Base-by-base conservation (phyloP, 1,140 invertebrate genomes). In the Anastrepha ludens region DNA sequence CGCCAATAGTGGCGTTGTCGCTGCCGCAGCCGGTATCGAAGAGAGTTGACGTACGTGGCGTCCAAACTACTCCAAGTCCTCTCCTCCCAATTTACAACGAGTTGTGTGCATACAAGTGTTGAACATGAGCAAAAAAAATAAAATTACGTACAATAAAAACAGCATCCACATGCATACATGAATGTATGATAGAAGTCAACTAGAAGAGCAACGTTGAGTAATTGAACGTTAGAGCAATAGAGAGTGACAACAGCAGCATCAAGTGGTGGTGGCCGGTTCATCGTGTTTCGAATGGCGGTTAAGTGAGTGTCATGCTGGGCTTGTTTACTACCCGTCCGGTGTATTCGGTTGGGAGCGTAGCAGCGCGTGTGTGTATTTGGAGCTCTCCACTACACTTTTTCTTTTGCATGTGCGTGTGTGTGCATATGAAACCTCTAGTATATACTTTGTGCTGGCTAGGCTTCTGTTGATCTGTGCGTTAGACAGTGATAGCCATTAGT, bases 401-500 rank as follows among this genome's bases (percentile, higher is more conserved):
- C 7, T 9, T 67, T 11, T 39, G 29, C 29, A 67, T 9, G 20
- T 29, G 29, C 29, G 11, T 67, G 8, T 67, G 17, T 13, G n/a
- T 67, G n/a, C 20, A 5, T 6, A 7, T 29, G 74, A 81, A 55
- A 81, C 47, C n/a, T n/a, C 44, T 81, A 81, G 47, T 55, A 55
- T 81, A n/a, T 58, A 41, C 50, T 58, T 58, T 50, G 1, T 29
- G 7, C 47, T 50, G 44, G 41, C 20, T 67, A 29, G 8, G 2
- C 3, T 29, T n/a, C 20, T 39, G 41, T 9, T 8, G 5, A 2
- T 41, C n/a, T 74, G 39, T 74, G 39, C 17, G 74, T 29, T 50
- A 81, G 74, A 81, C 47, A 20, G 74, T 55, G 74, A 81, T 55
- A 41, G 47, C 74, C 8, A 81, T 81, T 20, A 11, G 47, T 4